Evolutionary conservation across 2,797 vertebrate species (phyloP).

Genomic region (Staurois parvus): DNA sequence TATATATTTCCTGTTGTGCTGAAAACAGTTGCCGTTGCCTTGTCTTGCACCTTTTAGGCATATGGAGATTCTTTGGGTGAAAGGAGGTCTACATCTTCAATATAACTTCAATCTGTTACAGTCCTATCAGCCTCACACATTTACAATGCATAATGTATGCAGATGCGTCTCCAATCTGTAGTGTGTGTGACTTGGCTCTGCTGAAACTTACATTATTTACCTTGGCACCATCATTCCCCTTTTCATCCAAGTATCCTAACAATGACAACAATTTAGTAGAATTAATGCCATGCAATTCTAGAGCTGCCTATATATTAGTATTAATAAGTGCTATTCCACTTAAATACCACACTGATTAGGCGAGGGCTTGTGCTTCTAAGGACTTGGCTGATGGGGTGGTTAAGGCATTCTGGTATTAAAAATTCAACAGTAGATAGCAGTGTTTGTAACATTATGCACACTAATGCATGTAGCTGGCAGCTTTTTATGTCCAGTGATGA

Average conservation of each 20-base stretch:
- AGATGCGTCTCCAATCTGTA: conserved; percentile 8
- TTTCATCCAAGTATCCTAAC: conserved; percentile 24
- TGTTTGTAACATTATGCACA: too few species aligned
- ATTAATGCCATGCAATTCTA: background rate
- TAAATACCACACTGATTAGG: too few species aligned
- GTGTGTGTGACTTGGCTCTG: conserved; percentile 2
- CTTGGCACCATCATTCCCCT: background rate
- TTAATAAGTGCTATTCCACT: background rate
- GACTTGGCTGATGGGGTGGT: too few species aligned
- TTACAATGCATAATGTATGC: conserved; percentile 21
- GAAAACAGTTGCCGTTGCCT: too few species aligned
- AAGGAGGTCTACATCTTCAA: background rate
- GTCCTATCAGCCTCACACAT: background rate
- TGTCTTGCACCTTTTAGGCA: too few species aligned
- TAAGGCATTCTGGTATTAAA: too few species aligned
- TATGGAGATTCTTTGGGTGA: too few species aligned
- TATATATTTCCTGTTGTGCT: too few species aligned
- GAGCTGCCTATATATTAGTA: background rate
- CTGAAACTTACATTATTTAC: background rate
- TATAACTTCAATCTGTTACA: background rate
- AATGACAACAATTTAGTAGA: background rate
- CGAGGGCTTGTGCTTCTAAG: too few species aligned
- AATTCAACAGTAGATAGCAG: too few species aligned
- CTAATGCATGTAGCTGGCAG: too few species aligned
- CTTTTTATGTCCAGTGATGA: too few species aligned